These are phyloP conservation scores for Diorhabda carinulata DNA, from an alignment of 1,140 invertebrate genomes.

Conservation along the genomic window DNA sequence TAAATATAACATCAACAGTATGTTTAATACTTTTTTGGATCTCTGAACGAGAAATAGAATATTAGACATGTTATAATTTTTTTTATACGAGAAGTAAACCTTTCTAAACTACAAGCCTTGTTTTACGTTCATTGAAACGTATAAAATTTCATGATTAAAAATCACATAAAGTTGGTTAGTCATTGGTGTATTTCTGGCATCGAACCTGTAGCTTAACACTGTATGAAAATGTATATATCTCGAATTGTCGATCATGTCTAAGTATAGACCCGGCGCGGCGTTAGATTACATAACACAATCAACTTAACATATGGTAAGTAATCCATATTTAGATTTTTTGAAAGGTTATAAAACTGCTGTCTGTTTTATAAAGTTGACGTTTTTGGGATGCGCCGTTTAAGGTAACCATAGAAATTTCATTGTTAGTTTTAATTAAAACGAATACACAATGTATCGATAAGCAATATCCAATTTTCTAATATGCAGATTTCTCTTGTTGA, in stretches of 20 bases:
- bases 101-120: too few relatives aligned
- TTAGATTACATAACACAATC: not conserved
- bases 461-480: too few relatives aligned
- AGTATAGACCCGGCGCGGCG: constrained; percentile 4
- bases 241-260: constrained; percentile 12
- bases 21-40: too few relatives aligned
- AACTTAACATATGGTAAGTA: not conserved
- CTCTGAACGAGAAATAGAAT: too few relatives aligned
- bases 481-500: too few relatives aligned
- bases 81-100: too few relatives aligned
- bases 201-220: constrained; percentile 6
- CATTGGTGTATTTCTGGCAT: constrained; percentile 11
- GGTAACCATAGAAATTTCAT: too few relatives aligned
- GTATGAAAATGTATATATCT: constrained; percentile 4
- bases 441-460: too few relatives aligned
- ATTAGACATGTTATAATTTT: too few relatives aligned
- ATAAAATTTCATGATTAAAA: not conserved
- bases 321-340: not conserved
- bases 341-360: not conserved
- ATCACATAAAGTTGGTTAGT: constrained; percentile 7
- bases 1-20: too few relatives aligned
- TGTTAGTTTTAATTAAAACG: too few relatives aligned
- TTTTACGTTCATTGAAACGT: not conserved
- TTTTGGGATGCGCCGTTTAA: not conserved
- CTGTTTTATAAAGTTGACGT: not conserved